Evolutionary conservation across 2,113 vertebrate species (phyloP), one percentile per base, ranked within the genome.

Genomic region (Gadus chalcogrammus): DNA sequence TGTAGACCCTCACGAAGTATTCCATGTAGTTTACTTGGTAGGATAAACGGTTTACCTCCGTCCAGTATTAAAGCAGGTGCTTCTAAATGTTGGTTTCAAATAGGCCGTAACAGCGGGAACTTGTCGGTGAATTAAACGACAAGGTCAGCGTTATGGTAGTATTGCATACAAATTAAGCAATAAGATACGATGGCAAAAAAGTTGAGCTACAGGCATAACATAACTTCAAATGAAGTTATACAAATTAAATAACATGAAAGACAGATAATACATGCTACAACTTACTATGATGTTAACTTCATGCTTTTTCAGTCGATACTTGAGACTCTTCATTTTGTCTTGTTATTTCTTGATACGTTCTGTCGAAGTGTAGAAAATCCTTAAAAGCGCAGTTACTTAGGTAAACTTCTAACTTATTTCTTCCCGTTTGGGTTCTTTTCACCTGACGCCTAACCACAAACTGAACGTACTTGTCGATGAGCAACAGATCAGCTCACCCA

Each of bases 271-370:
- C 59, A 17, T 3, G 5, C 59, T 56, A 73, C 28, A 71, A 92
- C 92, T 93, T 83, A 93, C 93, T 73, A 90, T 91, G 71, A 93
- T 92, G 69, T 92, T 90, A 2, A 93, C 90, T 84, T 98, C 96
- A 69, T 96, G 95, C 84, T 92, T 95, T 87, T 94, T 94, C 90
- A 97, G 79, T 5, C 95, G 92, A 77, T 95, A 95, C 88, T 95
- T 96, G 61, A 98, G 91, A 86, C 94, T 97, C 93, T 97, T 98
- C 96, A 97, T 93, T 88, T 79, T 65, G 63, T 70, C 17, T 64
- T 53, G 62, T 53, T 61, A 53, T 11, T 8, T 52, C n/a, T 67
- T 2, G 18, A 0, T 69, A 58, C 62, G 56, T 56, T 59, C 73
- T 64, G 70, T 62, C 24, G 56, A n/a, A 22, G 17, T 4, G 35